Base-by-base conservation (phyloP, 2,888 invertebrate genomes). In the Scrobipalpa atriplicella region DNA sequence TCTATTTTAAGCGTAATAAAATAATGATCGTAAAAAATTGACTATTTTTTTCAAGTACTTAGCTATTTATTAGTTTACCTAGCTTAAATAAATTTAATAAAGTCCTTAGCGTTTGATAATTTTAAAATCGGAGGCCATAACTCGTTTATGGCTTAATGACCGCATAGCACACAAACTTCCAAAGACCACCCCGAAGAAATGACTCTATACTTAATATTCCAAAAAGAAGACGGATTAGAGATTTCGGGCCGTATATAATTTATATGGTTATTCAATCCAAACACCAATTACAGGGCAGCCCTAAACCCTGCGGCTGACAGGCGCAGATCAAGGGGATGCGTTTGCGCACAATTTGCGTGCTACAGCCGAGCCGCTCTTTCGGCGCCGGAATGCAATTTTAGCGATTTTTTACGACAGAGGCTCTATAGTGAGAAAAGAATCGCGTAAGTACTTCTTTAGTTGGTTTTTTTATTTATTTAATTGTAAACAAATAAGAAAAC, bases 241-340 rank as follows among this genome's bases (percentile, higher is more conserved):
- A 47, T 47, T 29, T 47, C 47, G 47, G 5, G 47, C n/a, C 47
- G n/a, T 47, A 16, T 47, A 16, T 47, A 47, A 16, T 47, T 47
- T 47, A 47, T 47, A n/a, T 47, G 47, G 47, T 47, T 47, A 47
- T 47, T 47, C 47, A 47, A 47, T 47, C 47, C 47, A 47, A 47
- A 16, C 78, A 80, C 62, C 73, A 47, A 47, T 47, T 47, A 16
- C 1, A 5, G 18, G 47, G 29, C 51, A 63, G 19, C 63, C 63
- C 63, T 63, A 18, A 78, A 78, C 79, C 54, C 65, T 70, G 73
- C 70, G 73, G 72, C 76, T 75, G 81, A 78, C 78, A 74, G 79
- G 29, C 29, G 2, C 2, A 5, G 2, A 29, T 29, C 29, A 29
- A 29, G 29, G 81, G 78, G 81, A 76, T 71, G 75, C 80, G 78